Base-by-base conservation (phyloP, 2,888 invertebrate genomes). In the Heliothis peltigera region DNA sequence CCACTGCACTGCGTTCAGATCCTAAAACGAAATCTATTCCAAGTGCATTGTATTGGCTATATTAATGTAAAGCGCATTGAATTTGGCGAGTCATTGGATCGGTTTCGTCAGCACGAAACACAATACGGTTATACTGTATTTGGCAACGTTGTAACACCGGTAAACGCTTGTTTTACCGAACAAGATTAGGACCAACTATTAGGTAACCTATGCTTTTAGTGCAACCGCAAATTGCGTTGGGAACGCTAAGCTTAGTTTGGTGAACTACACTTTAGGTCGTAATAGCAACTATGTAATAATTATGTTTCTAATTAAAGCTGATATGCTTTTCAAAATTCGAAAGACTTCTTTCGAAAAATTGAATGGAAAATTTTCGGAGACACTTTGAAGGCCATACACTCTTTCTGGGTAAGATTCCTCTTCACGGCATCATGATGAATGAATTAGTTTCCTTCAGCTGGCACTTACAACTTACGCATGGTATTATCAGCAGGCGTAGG, bases 381-480 rank as follows among this genome's bases (percentile, higher is more conserved):
- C 25, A n/a, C n/a, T 10, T 28, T 28, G 32, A 32, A 32, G 32
- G 8, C 12, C 35, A 3, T n/a, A 5, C n/a, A 17, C 17, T 5
- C 7, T 7, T 17, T 21, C 8, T 35, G 4, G 0, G 6, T 18
- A 4, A 44, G 5, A 18, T 19, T 3, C 1, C 6, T 15, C 1
- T 35, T 6, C 15, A 15, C 5, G 6, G 1, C 17, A 32, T 15
- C 15, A 47, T 47, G 19, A 43, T 43, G 42, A 42, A 21, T 8
- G 3, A 48, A 48, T 60, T 48, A 17, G 32, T 48, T 49, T 49
- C 53, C 39, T 57, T 44, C 28, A 72, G 35, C 57, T 73, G 47
- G 43, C 65, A 69, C 65, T 64, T 52, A 56, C 65, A 72, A 56
- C 73, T 72, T 72, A 69, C 56, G 71, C 71, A 63, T 42, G 51